phyloP scores from a whole-genome alignment of 2,113 vertebrate species.

The Rhipidura dahli region DNA sequence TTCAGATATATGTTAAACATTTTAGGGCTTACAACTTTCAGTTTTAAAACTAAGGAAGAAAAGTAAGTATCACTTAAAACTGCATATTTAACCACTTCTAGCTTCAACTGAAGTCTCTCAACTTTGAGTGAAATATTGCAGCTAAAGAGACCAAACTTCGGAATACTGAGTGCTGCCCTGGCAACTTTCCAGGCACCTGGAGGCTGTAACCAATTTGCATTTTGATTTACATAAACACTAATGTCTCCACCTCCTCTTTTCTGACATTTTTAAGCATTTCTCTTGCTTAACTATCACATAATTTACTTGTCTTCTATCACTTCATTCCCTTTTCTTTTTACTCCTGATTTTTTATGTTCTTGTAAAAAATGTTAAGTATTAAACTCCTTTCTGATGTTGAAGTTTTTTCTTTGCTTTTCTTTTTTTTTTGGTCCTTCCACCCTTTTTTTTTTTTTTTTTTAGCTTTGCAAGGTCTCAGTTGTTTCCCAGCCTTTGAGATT shows the following conservation, averaged over 20 bases:
- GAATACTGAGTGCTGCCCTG: conserved; percentile 55
- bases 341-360: conserved; percentile 1
- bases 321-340: conserved; percentile 28
- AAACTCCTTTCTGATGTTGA: background rate
- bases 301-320: conserved; percentile 62
- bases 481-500: background rate
- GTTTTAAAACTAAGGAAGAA: background rate
- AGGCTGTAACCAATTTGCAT: conserved; percentile 51
- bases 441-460: background rate
- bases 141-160: conserved; percentile 48
- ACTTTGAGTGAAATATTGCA: conserved; percentile 49
- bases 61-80: background rate
- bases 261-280: conserved; percentile 58
- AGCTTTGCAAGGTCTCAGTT: background rate
- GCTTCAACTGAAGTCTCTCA: conserved; percentile 1
- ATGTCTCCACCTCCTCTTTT: conserved; percentile 52
- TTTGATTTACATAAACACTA: conserved; percentile 66
- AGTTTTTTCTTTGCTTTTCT: background rate
- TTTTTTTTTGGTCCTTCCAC: background rate
- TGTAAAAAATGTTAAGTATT: background rate
- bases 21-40: background rate
- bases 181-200: conserved; percentile 62
- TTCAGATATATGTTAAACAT: background rate
- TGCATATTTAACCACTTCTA: background rate
- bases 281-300: conserved; percentile 53